A percentile compares a stretch with the other conserved stretches of the same genome.
Conservation (phyloP, 2,113 vertebrate species). For the Typhlomys cinereus region DNA sequence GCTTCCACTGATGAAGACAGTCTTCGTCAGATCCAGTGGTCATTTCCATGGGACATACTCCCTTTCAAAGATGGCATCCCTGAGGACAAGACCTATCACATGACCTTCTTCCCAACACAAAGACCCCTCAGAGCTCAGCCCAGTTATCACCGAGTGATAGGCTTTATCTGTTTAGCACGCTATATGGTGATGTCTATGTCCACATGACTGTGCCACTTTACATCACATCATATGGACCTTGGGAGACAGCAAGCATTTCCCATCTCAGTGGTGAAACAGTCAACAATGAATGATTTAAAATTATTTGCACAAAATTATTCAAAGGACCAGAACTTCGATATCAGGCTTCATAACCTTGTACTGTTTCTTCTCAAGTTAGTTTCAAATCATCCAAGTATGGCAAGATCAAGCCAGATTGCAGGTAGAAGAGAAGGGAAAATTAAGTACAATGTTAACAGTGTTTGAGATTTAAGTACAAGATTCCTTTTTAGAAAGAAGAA, state of each 20-base stretch:
- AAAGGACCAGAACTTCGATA: neutral
- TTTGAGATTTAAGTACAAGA: neutral
- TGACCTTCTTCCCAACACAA: too few relatives aligned
- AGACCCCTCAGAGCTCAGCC: neutral
- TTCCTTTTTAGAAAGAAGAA: neutral
- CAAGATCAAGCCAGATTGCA: neutral
- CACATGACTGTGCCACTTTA: neutral
- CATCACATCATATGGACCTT: neutral
- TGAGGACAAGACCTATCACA: too few relatives aligned
- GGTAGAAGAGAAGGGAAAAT: conserved; percentile 14
- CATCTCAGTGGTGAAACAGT: neutral
- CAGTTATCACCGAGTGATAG: accelerated
- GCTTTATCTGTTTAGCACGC: neutral
- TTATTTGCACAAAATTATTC: neutral
- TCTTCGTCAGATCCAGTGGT: neutral
- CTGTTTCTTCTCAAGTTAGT: neutral
- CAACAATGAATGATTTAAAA: neutral
- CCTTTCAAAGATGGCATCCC: neutral
- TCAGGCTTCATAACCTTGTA: neutral
- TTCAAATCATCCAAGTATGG: neutral
- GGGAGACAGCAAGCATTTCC: neutral
- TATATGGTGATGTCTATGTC: neutral
- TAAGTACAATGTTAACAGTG: neutral
- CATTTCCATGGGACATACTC: neutral
- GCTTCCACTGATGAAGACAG: neutral